Base-by-base conservation (phyloP, 23 tunicate genomes). In the Halocynthia roretzi region DNA sequence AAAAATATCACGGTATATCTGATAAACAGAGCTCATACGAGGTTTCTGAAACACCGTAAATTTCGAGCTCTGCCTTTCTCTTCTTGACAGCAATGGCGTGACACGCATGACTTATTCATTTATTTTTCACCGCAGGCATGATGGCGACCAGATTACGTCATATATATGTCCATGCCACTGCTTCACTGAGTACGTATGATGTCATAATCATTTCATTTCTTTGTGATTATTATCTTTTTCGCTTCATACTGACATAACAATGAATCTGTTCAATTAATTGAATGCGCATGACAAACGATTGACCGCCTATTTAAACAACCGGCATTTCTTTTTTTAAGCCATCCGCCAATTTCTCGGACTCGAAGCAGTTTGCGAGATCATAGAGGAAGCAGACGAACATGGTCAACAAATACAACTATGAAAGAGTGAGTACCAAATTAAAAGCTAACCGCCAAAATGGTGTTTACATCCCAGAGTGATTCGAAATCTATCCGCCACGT, bases 381-480 rank as follows among this genome's bases (percentile, higher is more conserved):
- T 58, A 40, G 58, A 55, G 82, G 82, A 19, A 66, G 69, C 56
- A 57, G 82, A 21, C 55, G 56, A n/a, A 74, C 55, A 14, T 74
- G 78, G 78, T 62, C 63, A 19, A n/a, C 78, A 54, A 74, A 74
- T 14, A 21, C 78, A 74, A 48, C 78, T 11, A 50, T 74, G 56
- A 40, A 74, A 48, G 19, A 44, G 78, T 74, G 18, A 74, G 78
- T 52, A 58, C 63, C 17, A 15, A n/a, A 15, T 14, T 58, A 58
- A 2, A 58, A 58, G n/a, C 15, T n/a, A n/a, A 58, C 63, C 63
- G 17, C 15, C 63, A 14, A 58, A 58, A 58, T 58, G 63, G 5
- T 15, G 19, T 6, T 65, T 5, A 52, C 22, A 48, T 90, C 81
- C 12, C 81, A 86, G 98, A 10, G 80, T 92, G 6, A 31, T 31